These are phyloP conservation scores for Marasmarcha lunaedactyla DNA, from an alignment of 2,888 invertebrate species.

Conservation along the genomic window DNA sequence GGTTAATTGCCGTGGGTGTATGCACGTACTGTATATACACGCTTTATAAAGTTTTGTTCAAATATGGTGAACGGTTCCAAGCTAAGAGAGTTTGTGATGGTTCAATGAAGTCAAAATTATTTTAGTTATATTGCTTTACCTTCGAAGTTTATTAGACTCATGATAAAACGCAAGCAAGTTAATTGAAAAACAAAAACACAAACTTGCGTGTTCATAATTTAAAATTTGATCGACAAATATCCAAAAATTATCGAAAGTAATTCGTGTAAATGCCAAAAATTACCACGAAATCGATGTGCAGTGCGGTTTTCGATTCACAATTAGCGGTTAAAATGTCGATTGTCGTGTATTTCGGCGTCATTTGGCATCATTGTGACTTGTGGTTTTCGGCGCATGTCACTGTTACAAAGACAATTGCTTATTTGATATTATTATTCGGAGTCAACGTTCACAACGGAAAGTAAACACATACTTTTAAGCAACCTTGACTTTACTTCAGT, in stretches of 20 bases:
- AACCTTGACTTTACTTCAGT: too few relatives aligned
- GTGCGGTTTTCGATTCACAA: slow-evolving; percentile 38
- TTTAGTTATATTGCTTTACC: too few relatives aligned
- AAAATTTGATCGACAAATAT: slow-evolving; percentile 21
- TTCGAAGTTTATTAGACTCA: too few relatives aligned
- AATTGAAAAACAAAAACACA: too few relatives aligned
- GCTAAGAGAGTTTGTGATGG: too few relatives aligned
- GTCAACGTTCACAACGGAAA: too few relatives aligned
- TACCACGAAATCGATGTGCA: slow-evolving; percentile 26
- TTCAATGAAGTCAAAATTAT: too few relatives aligned
- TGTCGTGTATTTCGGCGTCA: slow-evolving; percentile 21
- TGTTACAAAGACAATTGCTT: slow-evolving; percentile 2
- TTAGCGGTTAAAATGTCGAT: slow-evolving; percentile 38
- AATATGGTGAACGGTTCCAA: slow-evolving; percentile 30
- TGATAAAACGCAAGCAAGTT: too few relatives aligned
- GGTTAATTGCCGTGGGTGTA: slow-evolving; percentile 60
- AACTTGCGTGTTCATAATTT: slow-evolving; percentile 22
- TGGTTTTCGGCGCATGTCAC: slow-evolving; percentile 18
- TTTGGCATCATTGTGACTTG: slow-evolving; percentile 30
- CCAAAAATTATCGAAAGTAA: slow-evolving; percentile 26
- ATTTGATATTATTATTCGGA: slow-evolving; percentile 4
- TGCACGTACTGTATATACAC: slow-evolving; percentile 24
- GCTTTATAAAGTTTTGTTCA: slow-evolving; percentile 24
- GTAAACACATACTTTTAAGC: too few relatives aligned
- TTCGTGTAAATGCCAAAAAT: slow-evolving; percentile 34